Evolutionary conservation across 2,797 vertebrate species (phyloP), one percentile per base, ranked within the genome.

Genomic region (Ciconia nigra): DNA sequence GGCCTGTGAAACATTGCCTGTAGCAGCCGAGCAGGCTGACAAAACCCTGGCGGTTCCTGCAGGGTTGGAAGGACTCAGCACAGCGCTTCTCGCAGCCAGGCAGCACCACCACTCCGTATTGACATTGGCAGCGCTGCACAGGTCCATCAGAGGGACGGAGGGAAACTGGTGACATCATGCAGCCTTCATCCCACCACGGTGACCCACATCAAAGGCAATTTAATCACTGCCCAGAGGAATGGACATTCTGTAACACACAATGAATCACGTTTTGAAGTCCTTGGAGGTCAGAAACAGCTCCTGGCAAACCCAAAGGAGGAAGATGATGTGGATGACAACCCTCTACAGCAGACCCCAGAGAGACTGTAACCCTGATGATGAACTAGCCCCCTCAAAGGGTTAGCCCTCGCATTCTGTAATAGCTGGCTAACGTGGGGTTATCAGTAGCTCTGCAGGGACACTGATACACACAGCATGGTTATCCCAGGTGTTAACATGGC

Each of bases 121-220:
- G 95, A 97, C 94, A 89, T 95, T 97, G 97, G 97, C 96, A 97
- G 58, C 19, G 11, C 63, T 82, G 87, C 71, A 42, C 1, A 2
- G 71, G 94, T 84, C 94, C 0, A 0, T 89, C 89, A 95, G 72
- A 90, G 57, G 72, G n/a, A 80, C 7, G 15, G 47, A 83, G 83
- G 57, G 80, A 90, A 95, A 74, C 49, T 61, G 89, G 67, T 98
- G 97, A 97, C 92, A 87, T 97, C 96, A 97, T 95, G 78, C 78
- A 96, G 85, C 87, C 96, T 89, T 93, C 91, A 93, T 95, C 96
- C 81, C 86, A 87, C 74, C 93, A 96, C 1, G 0, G 93, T 90
- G 94, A 96, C 90, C 96, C 95, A 95, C 96, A 96, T 96, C 97
- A 97, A 97, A 97, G 79, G 87, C 63, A 61, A 69, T 73, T 95